Percentiles rank a stretch among this genome's conserved stretches.
Conservation (phyloP, 2,797 vertebrate species). For the Poeciliopsis gracilis region DNA sequence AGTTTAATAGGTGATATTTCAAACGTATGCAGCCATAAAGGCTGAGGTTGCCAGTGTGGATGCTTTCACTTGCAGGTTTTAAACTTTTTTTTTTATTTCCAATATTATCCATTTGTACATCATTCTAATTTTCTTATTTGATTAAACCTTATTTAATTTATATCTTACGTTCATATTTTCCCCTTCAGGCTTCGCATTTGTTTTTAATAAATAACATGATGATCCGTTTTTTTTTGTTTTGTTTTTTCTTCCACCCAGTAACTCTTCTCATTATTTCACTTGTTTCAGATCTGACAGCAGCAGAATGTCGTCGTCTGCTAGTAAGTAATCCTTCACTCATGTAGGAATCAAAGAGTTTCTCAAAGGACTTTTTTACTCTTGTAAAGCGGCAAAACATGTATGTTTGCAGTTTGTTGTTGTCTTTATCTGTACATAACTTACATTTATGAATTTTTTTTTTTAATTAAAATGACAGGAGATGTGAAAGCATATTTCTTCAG, state of each 20-base stretch:
- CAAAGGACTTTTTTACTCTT: not conserved
- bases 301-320: conserved; percentile 76
- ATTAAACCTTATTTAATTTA: not conserved
- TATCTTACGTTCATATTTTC: not conserved
- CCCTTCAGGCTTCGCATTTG: not conserved
- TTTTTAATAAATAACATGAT: conserved; percentile 60
- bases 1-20: not conserved
- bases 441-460: not conserved
- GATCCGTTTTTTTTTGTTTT: conserved; percentile 56
- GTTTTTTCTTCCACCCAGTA: conserved; percentile 24
- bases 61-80: not conserved
- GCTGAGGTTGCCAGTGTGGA: not conserved
- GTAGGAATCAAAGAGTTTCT: not conserved
- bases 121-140: not conserved
- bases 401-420: not conserved
- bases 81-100: not conserved
- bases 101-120: not conserved
- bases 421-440: not conserved
- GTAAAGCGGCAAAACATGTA: not conserved
- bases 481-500: not conserved
- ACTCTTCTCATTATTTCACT: conserved; percentile 2
- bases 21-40: not conserved
- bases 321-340: conserved; percentile 57
- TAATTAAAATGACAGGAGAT: not conserved
- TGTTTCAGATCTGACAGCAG: conserved; percentile 74